phyloP scores from a whole-genome alignment of 2,888 invertebrate species.

The Brachyopa scutellaris region DNA sequence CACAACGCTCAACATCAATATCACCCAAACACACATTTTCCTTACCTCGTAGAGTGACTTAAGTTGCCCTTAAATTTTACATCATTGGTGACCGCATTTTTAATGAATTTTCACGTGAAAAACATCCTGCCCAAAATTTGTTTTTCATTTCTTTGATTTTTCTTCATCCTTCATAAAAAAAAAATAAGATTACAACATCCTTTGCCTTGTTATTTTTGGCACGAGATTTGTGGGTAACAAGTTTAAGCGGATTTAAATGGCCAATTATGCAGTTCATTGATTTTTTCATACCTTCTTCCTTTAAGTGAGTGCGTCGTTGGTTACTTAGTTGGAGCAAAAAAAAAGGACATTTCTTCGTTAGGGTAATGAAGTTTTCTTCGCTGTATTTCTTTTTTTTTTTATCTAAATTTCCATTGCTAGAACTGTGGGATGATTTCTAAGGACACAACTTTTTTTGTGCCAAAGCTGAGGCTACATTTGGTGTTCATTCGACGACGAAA shows the following conservation, averaged over 20 bases:
- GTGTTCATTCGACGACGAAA: slow-evolving; percentile 48
- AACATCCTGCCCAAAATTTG: neutral
- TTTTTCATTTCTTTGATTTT: neutral
- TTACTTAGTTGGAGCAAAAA: slow-evolving; percentile 70
- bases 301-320: slow-evolving; percentile 61
- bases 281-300: slow-evolving; percentile 46
- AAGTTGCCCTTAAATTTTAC: neutral
- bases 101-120: neutral
- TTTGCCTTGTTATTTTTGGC: slow-evolving; percentile 19
- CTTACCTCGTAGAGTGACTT: no score
- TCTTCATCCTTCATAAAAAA: no score
- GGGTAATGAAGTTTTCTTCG: slow-evolving; percentile 10
- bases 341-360: slow-evolving; percentile 30
- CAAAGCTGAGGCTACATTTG: slow-evolving; percentile 6
- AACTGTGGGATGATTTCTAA: slow-evolving; percentile 3
- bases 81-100: slow-evolving; percentile 7
- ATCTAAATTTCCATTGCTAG: neutral
- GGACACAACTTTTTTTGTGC: slow-evolving; percentile 29
- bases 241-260: slow-evolving; percentile 74
- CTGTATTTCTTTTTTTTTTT: neutral
- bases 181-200: neutral
- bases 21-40: neutral
- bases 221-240: slow-evolving; percentile 48
- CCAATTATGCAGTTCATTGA: slow-evolving; percentile 79
- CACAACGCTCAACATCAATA: neutral